Evolutionary conservation across 2,797 vertebrate species (phyloP), one percentile per base, ranked within the genome.

Genomic region (Carcharodon carcharias): DNA sequence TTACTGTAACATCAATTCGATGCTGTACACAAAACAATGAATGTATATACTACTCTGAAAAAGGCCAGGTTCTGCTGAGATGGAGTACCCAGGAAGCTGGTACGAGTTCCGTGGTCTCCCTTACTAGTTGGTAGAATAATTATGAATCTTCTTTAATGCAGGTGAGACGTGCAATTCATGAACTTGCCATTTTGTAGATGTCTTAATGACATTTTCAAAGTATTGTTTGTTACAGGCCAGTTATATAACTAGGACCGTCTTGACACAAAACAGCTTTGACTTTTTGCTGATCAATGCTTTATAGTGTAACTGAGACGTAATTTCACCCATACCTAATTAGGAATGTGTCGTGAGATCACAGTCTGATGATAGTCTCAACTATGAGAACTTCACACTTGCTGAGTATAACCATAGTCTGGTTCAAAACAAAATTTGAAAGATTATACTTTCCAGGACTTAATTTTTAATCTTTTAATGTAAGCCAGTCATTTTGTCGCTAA

Each of bases 201-300:
- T 58, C 94, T 95, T 95, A 50, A 58, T 58, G 50, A 95, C 69
- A 95, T 56, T 95, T 80, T 21, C 45, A 95, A 73, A 50, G 28
- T 31, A 58, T 12, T 56, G 16, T 7, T 21, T 67, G 63, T 93
- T 63, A 93, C 63, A 93, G 23, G 18, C 63, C 21, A 45, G 91
- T 9, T 67, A 93, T 40, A 93, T 40, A 67, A 63, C 7, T 45
- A 9, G 8, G 63, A 93, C 61, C 93, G 18, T 18, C 58, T n/a
- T 63, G 91, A 93, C 91, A 93, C 91, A 93, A 93, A 67, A 9
- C 61, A 65, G 40, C n/a, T 93, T 93, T 45, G n/a, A 93, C 61
- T 93, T 93, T 65, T 40, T 63, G 63, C n/a, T 93, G n/a, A 93
- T 67, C 91, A 45, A 67, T 67, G 40, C 91, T 93, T 93, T 93